These are phyloP conservation scores for Oscheius sp. DNA, from an alignment of 2,888 invertebrate species.

Conservation along the genomic window DNA sequence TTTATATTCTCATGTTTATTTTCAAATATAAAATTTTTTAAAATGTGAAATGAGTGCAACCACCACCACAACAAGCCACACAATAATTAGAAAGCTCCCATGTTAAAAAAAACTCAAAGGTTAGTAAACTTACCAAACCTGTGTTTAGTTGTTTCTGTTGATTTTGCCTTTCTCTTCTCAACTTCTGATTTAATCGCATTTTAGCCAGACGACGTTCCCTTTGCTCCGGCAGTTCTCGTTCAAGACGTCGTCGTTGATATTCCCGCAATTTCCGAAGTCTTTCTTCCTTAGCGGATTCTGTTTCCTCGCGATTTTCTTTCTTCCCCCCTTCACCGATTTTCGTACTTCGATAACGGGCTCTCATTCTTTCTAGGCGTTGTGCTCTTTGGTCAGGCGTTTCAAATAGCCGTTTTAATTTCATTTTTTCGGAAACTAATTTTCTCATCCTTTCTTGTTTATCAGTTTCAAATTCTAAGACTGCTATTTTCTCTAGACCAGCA, in stretches of 20 bases:
- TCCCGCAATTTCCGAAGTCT: constrained; percentile 20
- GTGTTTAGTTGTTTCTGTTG: neutral
- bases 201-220: constrained; percentile 27
- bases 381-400: constrained; percentile 33
- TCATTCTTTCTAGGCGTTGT: constrained; percentile 31
- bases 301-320: neutral
- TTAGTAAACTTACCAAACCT: constrained; percentile 3
- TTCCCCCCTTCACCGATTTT: neutral
- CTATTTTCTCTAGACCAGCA: constrained; percentile 17
- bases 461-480: neutral
- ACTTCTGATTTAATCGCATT: constrained; percentile 25
- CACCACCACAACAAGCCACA: neutral
- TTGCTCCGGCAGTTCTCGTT: constrained; percentile 23
- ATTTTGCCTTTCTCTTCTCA: constrained; percentile 22
- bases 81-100: constrained; percentile 2
- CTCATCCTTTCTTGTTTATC: constrained; percentile 22
- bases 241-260: constrained; percentile 23
- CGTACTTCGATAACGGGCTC: constrained; percentile 7
- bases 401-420: constrained; percentile 34
- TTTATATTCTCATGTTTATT: neutral
- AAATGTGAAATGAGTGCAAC: neutral
- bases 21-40: neutral
- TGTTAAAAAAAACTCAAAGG: neutral
- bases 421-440: constrained; percentile 22
- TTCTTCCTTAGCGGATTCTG: constrained; percentile 19